Evolutionary conservation across 2,797 vertebrate species (phyloP), one percentile per base, ranked within the genome.

Genomic region (Cetoscarus ocellatus): DNA sequence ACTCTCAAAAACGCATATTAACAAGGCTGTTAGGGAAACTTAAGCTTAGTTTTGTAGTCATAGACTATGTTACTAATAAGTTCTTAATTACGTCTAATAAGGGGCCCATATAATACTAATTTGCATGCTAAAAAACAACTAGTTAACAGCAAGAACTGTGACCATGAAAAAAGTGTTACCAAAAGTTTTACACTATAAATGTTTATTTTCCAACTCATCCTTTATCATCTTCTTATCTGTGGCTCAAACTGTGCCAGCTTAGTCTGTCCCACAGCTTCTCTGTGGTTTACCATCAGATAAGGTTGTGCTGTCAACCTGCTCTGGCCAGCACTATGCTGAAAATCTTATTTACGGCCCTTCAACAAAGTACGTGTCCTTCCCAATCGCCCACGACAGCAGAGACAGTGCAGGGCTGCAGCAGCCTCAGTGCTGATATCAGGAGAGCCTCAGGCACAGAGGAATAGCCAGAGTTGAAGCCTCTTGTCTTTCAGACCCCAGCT

Each of bases 291-390:
- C 76, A 89, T 91, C 85, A 90, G 92, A 93, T 94, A 93, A 91
- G 81, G 54, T 56, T n/a, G 7, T 44, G 63, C 88, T 86, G 85
- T 91, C 89, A 86, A 77, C 79, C 86, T 83, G 79, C 65, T 78
- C 80, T 43, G 73, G 82, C 75, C 62, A 57, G 74, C 49, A 60
- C 70, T 15, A 34, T 70, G 66, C 71, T 79, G 83, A 80, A 85
- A 90, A 87, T 91, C 84, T 90, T 93, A 86, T 94, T 93, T 90
- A 91, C 67, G 60, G 77, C 61, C 81, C 83, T 91, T 91, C 84
- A 88, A 56, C 84, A 73, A 61, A 79, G 87, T 86, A 76, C 79
- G 85, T 80, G 85, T 93, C 80, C 64, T 70, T 86, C 82, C 69
- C 77, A 86, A 80, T 89, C 52, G 35, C 59, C 69, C 60, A 67